Base-by-base conservation (phyloP, 2,888 invertebrate genomes). In the Atherix ibis region DNA sequence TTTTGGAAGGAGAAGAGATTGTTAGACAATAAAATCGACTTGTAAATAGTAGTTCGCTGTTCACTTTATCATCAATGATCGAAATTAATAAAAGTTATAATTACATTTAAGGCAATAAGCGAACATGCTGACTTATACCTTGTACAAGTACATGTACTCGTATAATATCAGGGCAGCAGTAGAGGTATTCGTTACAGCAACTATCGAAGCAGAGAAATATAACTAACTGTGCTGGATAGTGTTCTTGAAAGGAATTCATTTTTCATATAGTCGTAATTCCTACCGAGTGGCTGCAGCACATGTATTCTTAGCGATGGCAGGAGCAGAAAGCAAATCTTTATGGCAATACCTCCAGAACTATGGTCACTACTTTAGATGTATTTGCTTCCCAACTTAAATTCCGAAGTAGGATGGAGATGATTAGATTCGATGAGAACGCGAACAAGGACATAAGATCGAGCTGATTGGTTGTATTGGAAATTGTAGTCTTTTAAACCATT, bases 21-120 rank as follows among this genome's bases (percentile, higher is more conserved):
- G n/a, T n/a, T n/a, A n/a, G n/a, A n/a, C n/a, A n/a, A n/a, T n/a
- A n/a, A n/a, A n/a, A n/a, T n/a, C n/a, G n/a, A n/a, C n/a, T n/a
- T n/a, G n/a, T n/a, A n/a, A n/a, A n/a, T n/a, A n/a, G n/a, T n/a
- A n/a, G n/a, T n/a, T n/a, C n/a, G n/a, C n/a, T n/a, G n/a, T n/a
- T n/a, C n/a, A n/a, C n/a, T n/a, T n/a, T n/a, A n/a, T n/a, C 22
- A 22, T 8, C 29, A 18, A 28, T 30, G 25, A 32, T 29, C 27
- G 34, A 34, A 37, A 37, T 40, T 37, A 40, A 40, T 37, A 37
- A 37, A 32, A 26, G 32, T 34, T 34, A 31, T 37, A 40, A 40
- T 40, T 37, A 34, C 34, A 30, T 40, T 37, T 35, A 34, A 35
- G 35, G 35, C 37, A 37, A 40, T 37, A 40, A 40, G 40, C 37